These are phyloP conservation scores for Todiramphus saurophagus DNA, from an alignment of 2,113 vertebrate genomes.

Conservation along the genomic window DNA sequence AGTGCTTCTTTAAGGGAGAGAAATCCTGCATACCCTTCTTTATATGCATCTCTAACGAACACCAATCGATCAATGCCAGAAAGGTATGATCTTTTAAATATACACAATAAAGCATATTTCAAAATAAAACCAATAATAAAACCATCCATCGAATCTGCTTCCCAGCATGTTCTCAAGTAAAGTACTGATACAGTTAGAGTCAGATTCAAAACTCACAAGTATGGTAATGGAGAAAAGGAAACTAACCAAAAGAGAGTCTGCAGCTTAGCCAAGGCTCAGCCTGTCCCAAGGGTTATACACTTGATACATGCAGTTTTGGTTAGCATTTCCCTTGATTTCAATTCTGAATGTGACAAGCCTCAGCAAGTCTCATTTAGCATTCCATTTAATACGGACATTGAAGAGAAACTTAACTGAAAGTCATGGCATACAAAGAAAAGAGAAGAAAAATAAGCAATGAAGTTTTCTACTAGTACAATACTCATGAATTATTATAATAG, in stretches of 20 bases:
- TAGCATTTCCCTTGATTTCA: conserved; percentile 26
- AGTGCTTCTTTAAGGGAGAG: not conserved
- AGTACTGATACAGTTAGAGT: not conserved
- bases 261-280: conserved; percentile 14
- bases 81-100: not conserved
- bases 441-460: conserved; percentile 6
- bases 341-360: conserved; percentile 28
- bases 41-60: not conserved
- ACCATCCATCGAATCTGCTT: not conserved
- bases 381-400: conserved; percentile 1
- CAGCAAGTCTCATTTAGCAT: conserved; percentile 26
- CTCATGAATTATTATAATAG: not conserved
- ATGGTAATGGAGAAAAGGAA: not conserved
- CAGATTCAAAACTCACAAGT: not conserved
- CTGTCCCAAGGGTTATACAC: not conserved
- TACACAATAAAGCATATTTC: not conserved
- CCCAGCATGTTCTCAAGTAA: not conserved
- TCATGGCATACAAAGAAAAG: not conserved
- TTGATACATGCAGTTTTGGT: conserved; percentile 17
- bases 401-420: conserved; percentile 35
- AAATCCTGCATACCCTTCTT: not conserved
- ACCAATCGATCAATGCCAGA: not conserved
- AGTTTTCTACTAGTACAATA: not conserved
- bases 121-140: not conserved
- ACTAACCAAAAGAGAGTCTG: conserved; percentile 45